Base-by-base conservation (phyloP, 2,113 vertebrate genomes). In the Pedetes capensis region DNA sequence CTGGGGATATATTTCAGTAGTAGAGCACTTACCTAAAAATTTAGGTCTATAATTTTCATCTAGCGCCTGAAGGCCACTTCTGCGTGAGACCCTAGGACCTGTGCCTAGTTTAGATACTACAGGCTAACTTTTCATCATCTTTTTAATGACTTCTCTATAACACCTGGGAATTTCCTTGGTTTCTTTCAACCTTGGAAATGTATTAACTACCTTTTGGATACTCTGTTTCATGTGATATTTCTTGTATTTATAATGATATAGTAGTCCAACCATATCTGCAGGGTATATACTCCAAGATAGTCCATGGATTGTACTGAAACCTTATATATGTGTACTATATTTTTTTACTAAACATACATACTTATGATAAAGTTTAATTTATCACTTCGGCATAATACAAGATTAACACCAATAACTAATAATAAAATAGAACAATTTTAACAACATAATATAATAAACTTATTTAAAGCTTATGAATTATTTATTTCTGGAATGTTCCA, bases 141-240 rank as follows among this genome's bases (percentile, higher is more conserved):
- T 89, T 71, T 20, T 87, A 75, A 32, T 63, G 57, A 75, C n/a
- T 69, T 91, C 5, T 83, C 91, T 81, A 53, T 94, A 44, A 29
- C 7, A 42, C 37, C 74, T 94, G 32, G 10, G 20, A 16, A 75
- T 91, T 93, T 63, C 25, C 42, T 42, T 91, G 4, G 17, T 51
- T 74, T 81, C 68, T 74, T 84, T 91, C 55, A 93, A 81, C 23
- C 53, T 69, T 89, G 6, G n/a, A 86, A 89, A 87, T 87, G 2
- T 71, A 51, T 63, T 78, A 34, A 22, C 80, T 90, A 32, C 17
- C 49, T 68, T 69, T 63, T 8, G 34, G 22, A 8, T 81, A 14
- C 64, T 80, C 55, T 66, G 3, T 84, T 76, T 81, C n/a, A 71
- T 29, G 42, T 6, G 63, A 18, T 25, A 87, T 69, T 32, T 93